Percentiles rank a stretch among this genome's conserved stretches.
phyloP scores from a whole-genome alignment of 2,113 vertebrate species.

The Numida meleagris region DNA sequence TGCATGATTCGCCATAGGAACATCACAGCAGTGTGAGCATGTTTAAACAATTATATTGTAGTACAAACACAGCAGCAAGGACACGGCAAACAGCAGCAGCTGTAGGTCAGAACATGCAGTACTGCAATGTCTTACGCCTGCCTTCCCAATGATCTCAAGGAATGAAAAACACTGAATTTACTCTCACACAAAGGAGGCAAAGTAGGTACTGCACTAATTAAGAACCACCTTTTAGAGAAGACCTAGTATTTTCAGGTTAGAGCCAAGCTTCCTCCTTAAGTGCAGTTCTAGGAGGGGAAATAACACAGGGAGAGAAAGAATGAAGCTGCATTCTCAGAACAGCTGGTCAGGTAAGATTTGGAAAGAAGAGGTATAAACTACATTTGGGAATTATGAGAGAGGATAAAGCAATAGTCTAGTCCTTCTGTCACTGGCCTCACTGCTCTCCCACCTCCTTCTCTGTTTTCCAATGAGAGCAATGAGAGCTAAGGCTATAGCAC shows the following conservation, averaged over 20 bases:
- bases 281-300: neutral
- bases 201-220: neutral
- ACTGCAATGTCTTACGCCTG: neutral
- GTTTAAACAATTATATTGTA: constrained; percentile 55
- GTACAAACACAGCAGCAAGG: constrained; percentile 54
- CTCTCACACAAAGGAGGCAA: neutral
- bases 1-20: constrained; percentile 44
- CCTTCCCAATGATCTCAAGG: neutral
- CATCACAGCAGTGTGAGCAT: constrained; percentile 39
- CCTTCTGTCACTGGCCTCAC: neutral
- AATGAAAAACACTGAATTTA: constrained; percentile 41
- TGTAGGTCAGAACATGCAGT: neutral
- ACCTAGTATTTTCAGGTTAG: neutral
- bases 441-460: neutral
- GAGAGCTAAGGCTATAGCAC: neutral
- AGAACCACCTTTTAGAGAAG: neutral
- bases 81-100: constrained; percentile 48
- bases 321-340: neutral
- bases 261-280: neutral
- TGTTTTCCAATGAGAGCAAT: neutral
- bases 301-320: neutral
- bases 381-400: neutral
- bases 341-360: neutral
- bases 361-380: neutral
- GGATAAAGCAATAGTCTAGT: neutral